Conservation (phyloP, 2,888 invertebrate genomes). For the Cosmia trapezina region DNA sequence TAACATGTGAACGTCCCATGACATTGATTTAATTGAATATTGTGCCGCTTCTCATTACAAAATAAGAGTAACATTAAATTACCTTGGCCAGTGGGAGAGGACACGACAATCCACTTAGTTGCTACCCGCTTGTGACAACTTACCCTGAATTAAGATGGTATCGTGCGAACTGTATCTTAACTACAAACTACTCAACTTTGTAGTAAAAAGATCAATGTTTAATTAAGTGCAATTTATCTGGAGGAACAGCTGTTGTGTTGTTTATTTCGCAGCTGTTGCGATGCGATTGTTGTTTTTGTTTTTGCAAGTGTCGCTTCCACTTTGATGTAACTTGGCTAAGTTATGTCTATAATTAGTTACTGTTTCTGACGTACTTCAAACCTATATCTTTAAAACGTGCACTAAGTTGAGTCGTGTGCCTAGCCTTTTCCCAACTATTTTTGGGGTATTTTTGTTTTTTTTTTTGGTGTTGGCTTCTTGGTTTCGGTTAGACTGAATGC, state of each 20-base stretch:
- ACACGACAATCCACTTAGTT: constrained; percentile 83
- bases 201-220: constrained; percentile 69
- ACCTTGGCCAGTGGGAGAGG: constrained; percentile 74
- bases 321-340: background rate
- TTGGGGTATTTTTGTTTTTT: no score
- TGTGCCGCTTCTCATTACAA: constrained; percentile 75
- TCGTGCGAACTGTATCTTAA: constrained; percentile 57
- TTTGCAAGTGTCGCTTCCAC: constrained; percentile 2
- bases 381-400: background rate
- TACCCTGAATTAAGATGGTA: constrained; percentile 70
- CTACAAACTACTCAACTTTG: constrained; percentile 68
- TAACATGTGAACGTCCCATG: constrained; percentile 60
- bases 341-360: background rate
- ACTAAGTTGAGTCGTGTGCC: no score
- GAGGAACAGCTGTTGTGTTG: constrained; percentile 47
- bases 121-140: constrained; percentile 69
- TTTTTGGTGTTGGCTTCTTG: no score
- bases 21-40: constrained; percentile 74
- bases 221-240: constrained; percentile 72
- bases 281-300: constrained; percentile 22
- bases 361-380: background rate
- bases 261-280: constrained; percentile 31
- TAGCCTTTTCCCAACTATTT: no score
- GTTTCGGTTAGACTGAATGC: no score
- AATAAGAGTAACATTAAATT: constrained; percentile 75